These are phyloP conservation scores for Geococcyx californianus DNA, from an alignment of 2,113 vertebrate genomes.

Conservation along the genomic window DNA sequence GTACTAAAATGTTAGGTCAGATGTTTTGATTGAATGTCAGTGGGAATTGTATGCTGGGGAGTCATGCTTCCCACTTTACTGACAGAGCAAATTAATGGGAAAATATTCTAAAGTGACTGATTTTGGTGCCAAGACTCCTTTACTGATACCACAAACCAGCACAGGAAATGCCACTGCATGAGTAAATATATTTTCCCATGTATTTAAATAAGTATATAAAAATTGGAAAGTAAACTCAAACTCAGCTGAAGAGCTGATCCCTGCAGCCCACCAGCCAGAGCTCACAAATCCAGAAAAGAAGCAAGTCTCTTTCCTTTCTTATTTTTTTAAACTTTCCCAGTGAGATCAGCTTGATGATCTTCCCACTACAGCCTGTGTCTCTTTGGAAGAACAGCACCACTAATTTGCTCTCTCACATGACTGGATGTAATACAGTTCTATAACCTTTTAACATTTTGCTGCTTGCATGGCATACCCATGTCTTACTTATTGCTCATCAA, in stretches of 20 bases:
- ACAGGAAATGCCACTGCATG: constrained; percentile 17
- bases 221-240: background rate
- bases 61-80: constrained; percentile 38
- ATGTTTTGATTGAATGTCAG: constrained; percentile 68
- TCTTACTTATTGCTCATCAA: constrained; percentile 65
- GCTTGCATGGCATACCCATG: constrained; percentile 45
- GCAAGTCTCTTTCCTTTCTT: background rate
- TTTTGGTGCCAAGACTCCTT: constrained; percentile 33
- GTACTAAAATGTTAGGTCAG: constrained; percentile 69
- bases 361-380: background rate
- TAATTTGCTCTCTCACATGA: constrained; percentile 67
- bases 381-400: constrained; percentile 24
- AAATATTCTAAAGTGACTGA: constrained; percentile 60
- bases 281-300: background rate
- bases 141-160: constrained; percentile 34
- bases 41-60: constrained; percentile 34
- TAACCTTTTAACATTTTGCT: constrained; percentile 66
- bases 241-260: background rate
- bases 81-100: constrained; percentile 64
- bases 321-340: background rate
- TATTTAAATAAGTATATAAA: constrained; percentile 22
- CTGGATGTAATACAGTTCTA: constrained; percentile 48
- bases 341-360: constrained; percentile 5
- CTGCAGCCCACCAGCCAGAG: background rate
- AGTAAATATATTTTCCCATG: background rate